Evolutionary conservation across 2,113 vertebrate species (phyloP).

Genomic region (Piaya cayana): DNA sequence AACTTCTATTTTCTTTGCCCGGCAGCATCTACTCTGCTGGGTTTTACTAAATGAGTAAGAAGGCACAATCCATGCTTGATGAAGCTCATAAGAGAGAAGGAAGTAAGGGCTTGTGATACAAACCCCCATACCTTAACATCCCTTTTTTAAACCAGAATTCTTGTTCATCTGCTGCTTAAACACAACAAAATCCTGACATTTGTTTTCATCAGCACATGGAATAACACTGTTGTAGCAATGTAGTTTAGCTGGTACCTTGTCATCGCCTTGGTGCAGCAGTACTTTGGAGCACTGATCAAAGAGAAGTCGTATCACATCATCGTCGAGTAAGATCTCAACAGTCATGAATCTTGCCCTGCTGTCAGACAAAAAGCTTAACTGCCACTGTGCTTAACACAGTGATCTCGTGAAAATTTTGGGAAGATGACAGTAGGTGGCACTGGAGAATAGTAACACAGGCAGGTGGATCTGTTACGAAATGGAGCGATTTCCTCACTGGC

Average conservation of each 20-base stretch:
- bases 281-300: background rate
- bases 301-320: background rate
- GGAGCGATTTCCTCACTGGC: background rate
- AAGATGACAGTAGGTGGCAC: conserved; percentile 70
- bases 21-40: background rate
- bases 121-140: too few relatives aligned
- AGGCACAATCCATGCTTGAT: background rate
- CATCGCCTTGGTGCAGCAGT: background rate
- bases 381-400: background rate
- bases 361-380: background rate
- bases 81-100: background rate
- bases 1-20: background rate
- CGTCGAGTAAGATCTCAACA: background rate
- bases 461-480: background rate
- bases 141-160: background rate
- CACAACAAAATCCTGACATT: background rate
- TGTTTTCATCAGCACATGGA: background rate
- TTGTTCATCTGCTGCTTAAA: background rate
- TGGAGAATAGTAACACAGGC: conserved; percentile 39
- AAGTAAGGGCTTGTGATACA: background rate
- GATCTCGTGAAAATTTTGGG: background rate
- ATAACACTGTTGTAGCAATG: background rate
- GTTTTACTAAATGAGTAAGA: background rate
- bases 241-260: background rate
- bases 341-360: background rate